A percentile compares a stretch with the other conserved stretches of the same genome.
These are phyloP conservation scores for Euura saliciscinereae DNA, from an alignment of 1,140 invertebrate species.

Conservation along the genomic window DNA sequence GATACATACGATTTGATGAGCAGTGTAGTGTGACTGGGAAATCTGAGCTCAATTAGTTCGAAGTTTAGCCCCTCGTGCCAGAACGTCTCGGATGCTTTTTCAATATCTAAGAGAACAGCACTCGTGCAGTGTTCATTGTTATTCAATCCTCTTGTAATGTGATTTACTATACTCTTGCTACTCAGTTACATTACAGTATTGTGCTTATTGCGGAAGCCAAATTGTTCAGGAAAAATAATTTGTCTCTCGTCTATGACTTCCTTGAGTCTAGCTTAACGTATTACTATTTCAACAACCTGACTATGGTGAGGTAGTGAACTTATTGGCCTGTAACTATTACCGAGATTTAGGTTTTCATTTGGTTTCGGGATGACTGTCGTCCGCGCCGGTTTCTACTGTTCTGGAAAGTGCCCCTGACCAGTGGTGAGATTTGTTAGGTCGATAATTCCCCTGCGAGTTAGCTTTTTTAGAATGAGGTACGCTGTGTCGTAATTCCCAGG, in stretches of 20 bases:
- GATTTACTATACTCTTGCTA: not conserved
- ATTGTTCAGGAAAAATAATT: not conserved
- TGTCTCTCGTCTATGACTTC: not conserved
- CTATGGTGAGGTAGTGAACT: not conserved
- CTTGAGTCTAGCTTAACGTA: not conserved
- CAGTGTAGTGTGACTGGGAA: not conserved
- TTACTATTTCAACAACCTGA: not conserved
- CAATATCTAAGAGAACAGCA: not conserved
- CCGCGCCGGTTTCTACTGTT: not conserved
- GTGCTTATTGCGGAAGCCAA: not conserved
- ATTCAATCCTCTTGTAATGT: not conserved
- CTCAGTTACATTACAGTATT: not conserved
- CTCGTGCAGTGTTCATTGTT: not conserved
- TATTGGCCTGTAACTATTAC: not conserved
- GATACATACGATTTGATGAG: not conserved
- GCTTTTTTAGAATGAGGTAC: not conserved
- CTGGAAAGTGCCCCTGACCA: not conserved
- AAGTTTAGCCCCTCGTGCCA: not conserved
- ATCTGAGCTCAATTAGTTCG: not conserved
- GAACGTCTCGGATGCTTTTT: not conserved
- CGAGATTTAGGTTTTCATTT: not conserved
- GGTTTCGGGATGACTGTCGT: not conserved
- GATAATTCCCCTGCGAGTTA: not conserved
- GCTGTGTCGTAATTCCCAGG: not conserved
- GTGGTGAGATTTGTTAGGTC: not conserved